A percentile compares a stretch with the other conserved stretches of the same genome.
These are phyloP conservation scores for Bufotes viridis DNA, from an alignment of 2,797 vertebrate species.

Conservation along the genomic window DNA sequence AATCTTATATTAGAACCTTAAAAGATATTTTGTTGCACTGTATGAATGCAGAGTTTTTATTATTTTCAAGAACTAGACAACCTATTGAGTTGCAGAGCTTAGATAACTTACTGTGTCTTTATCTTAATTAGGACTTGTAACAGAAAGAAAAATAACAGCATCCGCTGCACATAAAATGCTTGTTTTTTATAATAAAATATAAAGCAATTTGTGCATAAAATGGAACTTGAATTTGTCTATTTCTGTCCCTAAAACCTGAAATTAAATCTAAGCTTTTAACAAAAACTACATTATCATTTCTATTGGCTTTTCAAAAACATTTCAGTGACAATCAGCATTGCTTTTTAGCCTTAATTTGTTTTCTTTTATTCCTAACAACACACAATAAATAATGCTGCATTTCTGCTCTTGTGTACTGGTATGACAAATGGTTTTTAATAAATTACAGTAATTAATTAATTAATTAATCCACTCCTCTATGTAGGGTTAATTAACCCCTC, in stretches of 20 bases:
- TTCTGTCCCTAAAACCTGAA: neutral
- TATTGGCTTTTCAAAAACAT: neutral
- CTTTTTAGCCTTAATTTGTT: neutral
- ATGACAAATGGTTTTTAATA: too few species aligned
- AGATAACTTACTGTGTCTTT: conserved; percentile 33
- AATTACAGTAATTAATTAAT: too few species aligned
- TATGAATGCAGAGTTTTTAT: conserved; percentile 30
- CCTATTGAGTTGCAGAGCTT: conserved; percentile 17
- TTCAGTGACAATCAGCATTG: neutral
- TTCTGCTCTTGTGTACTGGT: too few species aligned
- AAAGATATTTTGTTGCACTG: conserved; percentile 44
- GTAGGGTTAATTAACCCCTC: too few species aligned
- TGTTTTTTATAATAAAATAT: conserved; percentile 10
- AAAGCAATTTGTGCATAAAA: conserved; percentile 30
- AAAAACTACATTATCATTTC: conserved; percentile 6
- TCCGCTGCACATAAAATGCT: conserved; percentile 16
- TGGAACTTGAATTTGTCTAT: neutral
- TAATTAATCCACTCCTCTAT: too few species aligned
- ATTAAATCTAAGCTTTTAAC: conserved; percentile 2
- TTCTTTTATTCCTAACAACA: neutral
- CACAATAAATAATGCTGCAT: neutral
- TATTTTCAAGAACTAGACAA: conserved; percentile 28
- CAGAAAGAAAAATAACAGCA: conserved; percentile 22
- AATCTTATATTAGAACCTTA: conserved; percentile 38
- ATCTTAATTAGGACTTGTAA: conserved; percentile 39